These are phyloP conservation scores for Girardinus metallicus DNA, from an alignment of 2,797 vertebrate species.

Conservation along the genomic window DNA sequence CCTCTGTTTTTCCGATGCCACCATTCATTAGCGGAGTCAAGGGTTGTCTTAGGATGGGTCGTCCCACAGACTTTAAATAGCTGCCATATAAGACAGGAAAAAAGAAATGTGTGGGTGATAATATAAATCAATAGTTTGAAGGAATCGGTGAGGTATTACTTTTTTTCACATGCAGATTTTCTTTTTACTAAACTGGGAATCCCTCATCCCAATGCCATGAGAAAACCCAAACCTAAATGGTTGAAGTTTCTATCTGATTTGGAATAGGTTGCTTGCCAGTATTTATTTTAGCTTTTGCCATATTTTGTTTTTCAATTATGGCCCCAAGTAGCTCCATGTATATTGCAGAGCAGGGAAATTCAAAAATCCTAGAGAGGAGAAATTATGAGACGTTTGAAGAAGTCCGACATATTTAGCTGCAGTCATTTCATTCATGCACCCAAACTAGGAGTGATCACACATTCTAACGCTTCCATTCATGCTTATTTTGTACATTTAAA, in stretches of 20 bases:
- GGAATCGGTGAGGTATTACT: slow-evolving; percentile 20
- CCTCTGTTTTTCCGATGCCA: slow-evolving; percentile 34
- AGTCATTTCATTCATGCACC: neutral
- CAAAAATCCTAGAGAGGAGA: neutral
- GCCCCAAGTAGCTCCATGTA: neutral
- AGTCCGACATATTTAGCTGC: neutral
- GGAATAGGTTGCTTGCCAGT: neutral
- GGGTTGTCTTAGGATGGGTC: slow-evolving; percentile 59
- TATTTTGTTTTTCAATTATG: neutral
- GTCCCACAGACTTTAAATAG: slow-evolving; percentile 3
- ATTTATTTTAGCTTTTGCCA: neutral
- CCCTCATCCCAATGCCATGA: neutral
- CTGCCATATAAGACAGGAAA: slow-evolving; percentile 2
- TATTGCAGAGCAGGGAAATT: neutral
- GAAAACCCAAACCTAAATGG: neutral
- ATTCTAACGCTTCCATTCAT: neutral
- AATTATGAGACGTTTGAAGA: neutral
- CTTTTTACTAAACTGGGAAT: slow-evolving; percentile 13
- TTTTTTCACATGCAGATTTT: slow-evolving; percentile 45
- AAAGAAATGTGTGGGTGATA: slow-evolving; percentile 43
- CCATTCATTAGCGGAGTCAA: slow-evolving; percentile 64
- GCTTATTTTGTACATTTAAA: neutral
- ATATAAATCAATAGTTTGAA: slow-evolving; percentile 38
- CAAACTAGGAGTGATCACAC: neutral
- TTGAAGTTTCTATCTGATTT: neutral